Conservation (phyloP, 2,888 invertebrate genomes). For the Leptinotarsa rubiginosa region DNA sequence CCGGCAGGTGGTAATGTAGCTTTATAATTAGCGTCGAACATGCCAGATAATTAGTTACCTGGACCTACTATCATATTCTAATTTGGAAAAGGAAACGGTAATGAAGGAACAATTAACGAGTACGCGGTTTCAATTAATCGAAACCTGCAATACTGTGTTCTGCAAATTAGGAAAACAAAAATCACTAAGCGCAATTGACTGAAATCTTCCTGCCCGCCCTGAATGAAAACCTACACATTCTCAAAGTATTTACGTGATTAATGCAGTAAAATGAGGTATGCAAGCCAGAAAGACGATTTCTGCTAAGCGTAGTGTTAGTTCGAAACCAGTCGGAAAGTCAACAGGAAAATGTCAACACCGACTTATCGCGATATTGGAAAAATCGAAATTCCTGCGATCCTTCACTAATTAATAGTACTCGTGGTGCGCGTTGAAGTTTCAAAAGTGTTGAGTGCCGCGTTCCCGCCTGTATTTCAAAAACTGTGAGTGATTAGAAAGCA, state of each 20-base stretch:
- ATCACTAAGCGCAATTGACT: conserved; percentile 40
- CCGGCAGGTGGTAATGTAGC: no score
- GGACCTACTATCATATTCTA: no score
- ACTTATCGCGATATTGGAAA: not conserved
- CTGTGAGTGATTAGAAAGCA: not conserved
- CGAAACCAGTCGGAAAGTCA: not conserved
- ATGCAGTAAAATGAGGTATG: conserved; percentile 67
- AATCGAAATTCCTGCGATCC: not conserved
- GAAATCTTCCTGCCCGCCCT: conserved; percentile 61
- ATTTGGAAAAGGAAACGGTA: no score
- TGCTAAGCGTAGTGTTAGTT: conserved; percentile 38
- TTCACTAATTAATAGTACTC: conserved; percentile 7
- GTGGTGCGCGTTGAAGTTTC: conserved; percentile 30
- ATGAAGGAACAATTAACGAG: no score
- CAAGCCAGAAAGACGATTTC: conserved; percentile 61
- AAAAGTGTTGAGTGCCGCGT: conserved; percentile 14
- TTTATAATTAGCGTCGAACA: no score
- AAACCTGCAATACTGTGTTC: not conserved
- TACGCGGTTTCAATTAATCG: no score
- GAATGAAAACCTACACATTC: conserved; percentile 68
- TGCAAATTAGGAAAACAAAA: conserved; percentile 34
- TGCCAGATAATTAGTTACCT: no score
- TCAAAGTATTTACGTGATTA: conserved; percentile 67
- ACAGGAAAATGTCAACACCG: not conserved
- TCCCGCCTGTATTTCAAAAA: conserved; percentile 19